Conservation (phyloP, 2,888 invertebrate species). For the Phaedon cochleariae region DNA sequence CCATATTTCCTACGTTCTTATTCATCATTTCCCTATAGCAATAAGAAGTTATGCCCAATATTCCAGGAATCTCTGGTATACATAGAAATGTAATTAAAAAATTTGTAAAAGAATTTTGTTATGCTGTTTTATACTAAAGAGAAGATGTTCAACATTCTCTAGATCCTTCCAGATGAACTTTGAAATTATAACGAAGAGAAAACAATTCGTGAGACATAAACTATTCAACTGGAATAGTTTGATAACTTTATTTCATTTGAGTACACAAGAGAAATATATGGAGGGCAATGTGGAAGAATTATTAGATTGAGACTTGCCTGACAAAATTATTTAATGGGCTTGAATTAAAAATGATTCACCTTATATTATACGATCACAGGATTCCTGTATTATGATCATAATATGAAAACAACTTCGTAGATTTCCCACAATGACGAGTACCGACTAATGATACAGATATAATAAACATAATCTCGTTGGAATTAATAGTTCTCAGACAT, state of each 20-base stretch:
- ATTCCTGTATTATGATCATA: neutral
- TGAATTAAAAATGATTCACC: too few relatives aligned
- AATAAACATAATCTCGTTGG: neutral
- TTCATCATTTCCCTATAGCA: too few relatives aligned
- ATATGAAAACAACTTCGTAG: neutral
- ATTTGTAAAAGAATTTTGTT: conserved; percentile 30
- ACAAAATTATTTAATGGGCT: too few relatives aligned
- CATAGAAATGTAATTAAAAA: conserved; percentile 37
- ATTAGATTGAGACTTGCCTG: too few relatives aligned
- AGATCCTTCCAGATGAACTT: conserved; percentile 20
- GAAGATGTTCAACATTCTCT: conserved; percentile 20
- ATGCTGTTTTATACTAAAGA: conserved; percentile 24
- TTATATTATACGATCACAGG: too few relatives aligned
- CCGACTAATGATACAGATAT: neutral
- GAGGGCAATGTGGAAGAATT: too few relatives aligned
- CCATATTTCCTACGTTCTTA: too few relatives aligned
- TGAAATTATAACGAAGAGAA: conserved; percentile 17
- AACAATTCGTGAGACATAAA: conserved; percentile 4
- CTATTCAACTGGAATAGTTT: too few relatives aligned
- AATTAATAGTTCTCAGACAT: neutral
- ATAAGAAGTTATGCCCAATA: neutral
- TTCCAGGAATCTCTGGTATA: conserved; percentile 23
- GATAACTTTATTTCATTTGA: too few relatives aligned
- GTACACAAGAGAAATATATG: too few relatives aligned
- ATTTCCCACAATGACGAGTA: neutral